A percentile compares a stretch with the other conserved stretches of the same genome.
Conservation (phyloP, 1,140 invertebrate genomes). For the Apis dorsata region DNA sequence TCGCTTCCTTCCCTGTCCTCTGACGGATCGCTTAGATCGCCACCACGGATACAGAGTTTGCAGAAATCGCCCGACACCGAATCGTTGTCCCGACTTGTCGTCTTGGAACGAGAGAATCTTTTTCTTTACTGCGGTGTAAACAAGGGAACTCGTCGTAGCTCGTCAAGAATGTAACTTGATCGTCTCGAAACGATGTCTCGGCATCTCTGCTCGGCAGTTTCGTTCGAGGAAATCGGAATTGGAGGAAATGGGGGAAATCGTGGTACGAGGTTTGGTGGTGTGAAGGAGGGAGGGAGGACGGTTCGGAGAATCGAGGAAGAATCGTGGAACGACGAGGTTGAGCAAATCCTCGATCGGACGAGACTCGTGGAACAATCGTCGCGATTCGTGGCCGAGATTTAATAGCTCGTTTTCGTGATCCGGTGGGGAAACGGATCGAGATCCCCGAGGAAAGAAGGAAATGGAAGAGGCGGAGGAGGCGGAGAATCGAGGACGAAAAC, state of each 20-base stretch:
- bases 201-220: no score
- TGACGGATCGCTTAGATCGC: background rate
- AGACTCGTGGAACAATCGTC: no score
- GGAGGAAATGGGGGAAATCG: background rate
- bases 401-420: background rate
- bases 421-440: background rate
- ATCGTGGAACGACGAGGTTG: no score
- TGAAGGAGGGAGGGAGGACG: no score
- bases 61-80: no score
- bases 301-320: no score
- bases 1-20: conserved; percentile 27
- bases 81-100: no score
- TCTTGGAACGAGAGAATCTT: background rate
- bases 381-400: background rate
- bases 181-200: no score
- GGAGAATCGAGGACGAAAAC: conserved; percentile 43
- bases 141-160: no score
- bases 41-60: background rate
- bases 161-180: no score
- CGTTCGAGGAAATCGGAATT: no score
- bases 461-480: conserved; percentile 56
- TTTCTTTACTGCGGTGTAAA: no score
- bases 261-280: background rate
- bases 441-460: conserved; percentile 13
- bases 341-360: background rate